phyloP scores from a whole-genome alignment of 1,140 invertebrate species.

The Lepidotrigona ventralis region DNA sequence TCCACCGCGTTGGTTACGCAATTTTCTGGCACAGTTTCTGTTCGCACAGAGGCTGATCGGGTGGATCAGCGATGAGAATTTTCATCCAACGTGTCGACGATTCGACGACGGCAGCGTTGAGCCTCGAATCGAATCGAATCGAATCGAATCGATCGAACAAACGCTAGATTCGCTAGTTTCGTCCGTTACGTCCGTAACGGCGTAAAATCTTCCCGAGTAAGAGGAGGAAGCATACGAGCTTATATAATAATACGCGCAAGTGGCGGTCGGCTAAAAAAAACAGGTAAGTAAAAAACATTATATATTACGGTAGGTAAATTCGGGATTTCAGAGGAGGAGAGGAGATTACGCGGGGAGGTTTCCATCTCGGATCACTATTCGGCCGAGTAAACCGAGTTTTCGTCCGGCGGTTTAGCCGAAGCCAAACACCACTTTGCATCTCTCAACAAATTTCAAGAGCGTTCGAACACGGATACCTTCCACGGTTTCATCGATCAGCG shows the following conservation, averaged over 20 bases:
- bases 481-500: neutral
- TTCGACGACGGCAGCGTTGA: neutral
- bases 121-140: neutral
- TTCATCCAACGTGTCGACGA: neutral
- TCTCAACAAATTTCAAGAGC: neutral
- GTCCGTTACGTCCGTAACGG: neutral
- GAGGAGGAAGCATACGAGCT: slow-evolving; percentile 57
- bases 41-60: no score
- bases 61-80: neutral
- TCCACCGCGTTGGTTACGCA: slow-evolving; percentile 8
- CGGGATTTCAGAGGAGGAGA: neutral
- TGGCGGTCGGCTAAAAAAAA: slow-evolving; percentile 39
- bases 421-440: accelerated
- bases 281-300: neutral
- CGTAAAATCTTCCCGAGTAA: slow-evolving; percentile 39
- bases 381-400: neutral
- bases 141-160: no score
- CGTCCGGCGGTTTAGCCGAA: no score
- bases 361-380: neutral
- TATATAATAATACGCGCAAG: slow-evolving; percentile 52
- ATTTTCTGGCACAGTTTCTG: slow-evolving; percentile 16
- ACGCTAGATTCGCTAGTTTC: neutral
- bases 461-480: no score
- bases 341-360: neutral
- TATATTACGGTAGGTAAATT: neutral